Evolutionary conservation across 2,113 vertebrate genomes (phyloP).

Genomic region (Sphaerodactylus townsendi): DNA sequence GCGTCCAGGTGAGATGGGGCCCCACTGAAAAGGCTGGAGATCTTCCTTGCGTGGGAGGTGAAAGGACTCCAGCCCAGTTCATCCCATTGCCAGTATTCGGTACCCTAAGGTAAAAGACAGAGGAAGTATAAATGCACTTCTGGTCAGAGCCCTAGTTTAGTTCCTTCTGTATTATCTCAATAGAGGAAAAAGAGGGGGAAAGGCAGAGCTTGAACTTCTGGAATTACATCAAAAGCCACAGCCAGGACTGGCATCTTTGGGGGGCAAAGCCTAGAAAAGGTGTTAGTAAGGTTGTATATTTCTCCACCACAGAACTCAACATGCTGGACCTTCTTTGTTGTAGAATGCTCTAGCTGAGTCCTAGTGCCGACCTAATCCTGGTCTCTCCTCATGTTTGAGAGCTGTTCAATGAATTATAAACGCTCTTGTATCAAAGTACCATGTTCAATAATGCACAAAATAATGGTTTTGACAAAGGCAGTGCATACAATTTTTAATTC

Average conservation of each 20-base stretch:
- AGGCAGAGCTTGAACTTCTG: not conserved
- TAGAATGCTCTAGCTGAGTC: too few species aligned
- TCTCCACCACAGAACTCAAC: too few species aligned
- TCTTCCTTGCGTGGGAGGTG: conserved; percentile 78
- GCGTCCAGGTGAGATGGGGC: conserved; percentile 76
- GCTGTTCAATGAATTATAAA: too few species aligned
- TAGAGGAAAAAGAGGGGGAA: not conserved
- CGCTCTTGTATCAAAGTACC: too few species aligned
- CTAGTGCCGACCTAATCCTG: too few species aligned
- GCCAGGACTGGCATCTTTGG: not conserved
- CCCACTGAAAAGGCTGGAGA: conserved; percentile 78
- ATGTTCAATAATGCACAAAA: too few species aligned
- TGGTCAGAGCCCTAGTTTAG: not conserved
- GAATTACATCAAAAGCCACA: not conserved
- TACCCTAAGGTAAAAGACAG: conserved; percentile 49
- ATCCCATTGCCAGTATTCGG: conserved; percentile 85
- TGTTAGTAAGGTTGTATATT: too few species aligned
- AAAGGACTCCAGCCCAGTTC: conserved; percentile 77
- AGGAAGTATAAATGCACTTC: not conserved
- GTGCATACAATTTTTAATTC: too few species aligned
- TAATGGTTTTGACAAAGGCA: too few species aligned
- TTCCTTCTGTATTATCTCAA: not conserved
- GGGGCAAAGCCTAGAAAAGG: not conserved
- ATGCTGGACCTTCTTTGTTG: too few species aligned
- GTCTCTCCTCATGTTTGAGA: too few species aligned